Base-by-base conservation (phyloP, 2,113 vertebrate species). In the Epinephelus lanceolatus region DNA sequence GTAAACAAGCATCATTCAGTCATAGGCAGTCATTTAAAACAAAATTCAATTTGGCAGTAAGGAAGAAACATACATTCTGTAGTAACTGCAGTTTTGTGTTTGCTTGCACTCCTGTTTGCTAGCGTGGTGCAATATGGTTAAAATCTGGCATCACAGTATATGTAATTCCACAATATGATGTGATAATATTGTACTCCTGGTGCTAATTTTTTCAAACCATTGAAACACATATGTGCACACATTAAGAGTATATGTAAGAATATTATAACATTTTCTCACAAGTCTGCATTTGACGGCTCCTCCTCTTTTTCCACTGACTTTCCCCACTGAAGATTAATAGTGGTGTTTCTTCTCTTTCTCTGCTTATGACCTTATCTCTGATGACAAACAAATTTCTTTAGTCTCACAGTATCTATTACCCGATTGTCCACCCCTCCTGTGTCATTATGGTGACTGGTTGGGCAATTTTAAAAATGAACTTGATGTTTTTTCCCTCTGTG, bases 1-100 rank as follows among this genome's bases (percentile, higher is more conserved):
- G 98, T 99, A 97, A 97, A 95, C 33, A 57, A 37, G 3, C 71
- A 49, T 68, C 11, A 67, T 81, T 76, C 25, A 21, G 1, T 78
- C 21, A 71, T 4, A 19, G 23, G 7, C 12, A 47, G 18, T 15
- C 18, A 49, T 78, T 78, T 21, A 27, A 40, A 3, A 30, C 4
- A 17, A 1, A 19, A 23, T 53, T 52, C 3, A 45, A 56, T 1
- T 71, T 33, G 19, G 1, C 62, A 51, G 1, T 70, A 8, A 42
- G 5, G 18, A 37, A 47, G 1, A 30, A 45, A 78, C 15, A 51
- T 51, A 4, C 30, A 30, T 15, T 60, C n/a, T 52, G 6, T 11
- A 56, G 18, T 17, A 12, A 55, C 12, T 53, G 49, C 6, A 13
- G 3, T 11, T 19, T 5, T 27, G 15, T 42, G 13, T 71, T 33